Conservation (phyloP, 2,113 vertebrate species). For the Crotophaga sulcirostris region DNA sequence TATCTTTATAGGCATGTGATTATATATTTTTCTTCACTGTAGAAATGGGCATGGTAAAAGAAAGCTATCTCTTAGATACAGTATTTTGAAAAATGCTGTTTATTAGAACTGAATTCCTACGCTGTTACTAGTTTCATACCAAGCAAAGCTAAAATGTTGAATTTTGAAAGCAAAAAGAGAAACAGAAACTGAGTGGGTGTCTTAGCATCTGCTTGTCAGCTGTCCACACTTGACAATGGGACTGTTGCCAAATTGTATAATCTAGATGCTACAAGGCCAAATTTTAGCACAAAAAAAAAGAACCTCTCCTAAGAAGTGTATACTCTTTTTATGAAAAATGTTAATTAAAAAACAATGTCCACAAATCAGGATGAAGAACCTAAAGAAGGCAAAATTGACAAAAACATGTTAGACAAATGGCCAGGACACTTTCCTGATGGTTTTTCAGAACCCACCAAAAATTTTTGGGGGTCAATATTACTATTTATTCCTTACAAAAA, state of each 20-base stretch:
- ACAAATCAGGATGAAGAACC: not conserved
- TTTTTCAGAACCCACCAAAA: not conserved
- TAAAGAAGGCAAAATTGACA: not conserved
- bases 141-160: not conserved
- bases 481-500: not conserved
- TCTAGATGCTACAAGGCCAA: not conserved
- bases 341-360: not conserved
- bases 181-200: not conserved
- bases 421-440: not conserved
- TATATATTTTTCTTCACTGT: not conserved
- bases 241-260: not conserved
- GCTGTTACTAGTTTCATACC: not conserved
- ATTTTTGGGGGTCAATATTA: not conserved
- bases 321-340: not conserved
- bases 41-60: not conserved
- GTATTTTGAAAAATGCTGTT: not conserved
- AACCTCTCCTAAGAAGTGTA: not conserved
- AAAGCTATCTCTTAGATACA: not conserved
- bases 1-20: not conserved
- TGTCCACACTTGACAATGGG: not conserved
- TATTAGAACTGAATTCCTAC: not conserved
- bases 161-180: constrained; percentile 12
- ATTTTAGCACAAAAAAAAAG: not conserved
- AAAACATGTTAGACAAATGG: not conserved
- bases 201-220: constrained; percentile 17